Base-by-base conservation (phyloP, 2,113 vertebrate species). In the Meleagris gallopavo region DNA sequence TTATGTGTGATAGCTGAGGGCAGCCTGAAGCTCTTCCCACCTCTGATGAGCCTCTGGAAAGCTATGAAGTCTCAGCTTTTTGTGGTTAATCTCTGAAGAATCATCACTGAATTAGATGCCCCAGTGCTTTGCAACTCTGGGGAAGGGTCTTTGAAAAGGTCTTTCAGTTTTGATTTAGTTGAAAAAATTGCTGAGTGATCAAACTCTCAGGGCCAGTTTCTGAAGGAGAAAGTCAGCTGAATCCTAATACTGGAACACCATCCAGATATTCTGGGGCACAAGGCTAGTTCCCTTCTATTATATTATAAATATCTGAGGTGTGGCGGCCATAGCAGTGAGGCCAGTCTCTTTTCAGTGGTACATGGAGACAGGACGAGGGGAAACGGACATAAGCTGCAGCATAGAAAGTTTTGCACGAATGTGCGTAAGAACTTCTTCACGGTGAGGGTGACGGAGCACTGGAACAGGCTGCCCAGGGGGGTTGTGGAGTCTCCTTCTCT, bases 21-120 rank as follows among this genome's bases (percentile, higher is more conserved):
- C 50, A 66, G 32, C 25, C 46, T 54, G 50, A 24, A 7, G 6
- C 34, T 0, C 0, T 20, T 55, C 38, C 43, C 0, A 0, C 15
- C 13, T 46, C 34, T 0, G 0, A 1, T 14, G 36, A 30, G 15
- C 11, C 7, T n/a, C 65, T 43, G n/a, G 19, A 27, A 54, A 30
- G 70, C 17, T 1, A 1, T 9, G 30, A 8, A 62, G 24, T 5
- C 27, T 71, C 65, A 81, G 5, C 9, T 90, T 13, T 58, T 67
- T 6, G 2, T 2, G 0, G 8, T 22, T 73, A 62, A 36, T 61
- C 70, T 32, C 29, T 57, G 13, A 4, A 3, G 43, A 52, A 73
- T 65, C 13, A 36, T 50, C 4, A 5, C 15, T 67, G 54, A 78
- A 57, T 45, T 45, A 43, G 32, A 17, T 24, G 7, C 12, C 46